Base-by-base conservation (phyloP, 2,888 invertebrate genomes). In the Athetis lepigone region DNA sequence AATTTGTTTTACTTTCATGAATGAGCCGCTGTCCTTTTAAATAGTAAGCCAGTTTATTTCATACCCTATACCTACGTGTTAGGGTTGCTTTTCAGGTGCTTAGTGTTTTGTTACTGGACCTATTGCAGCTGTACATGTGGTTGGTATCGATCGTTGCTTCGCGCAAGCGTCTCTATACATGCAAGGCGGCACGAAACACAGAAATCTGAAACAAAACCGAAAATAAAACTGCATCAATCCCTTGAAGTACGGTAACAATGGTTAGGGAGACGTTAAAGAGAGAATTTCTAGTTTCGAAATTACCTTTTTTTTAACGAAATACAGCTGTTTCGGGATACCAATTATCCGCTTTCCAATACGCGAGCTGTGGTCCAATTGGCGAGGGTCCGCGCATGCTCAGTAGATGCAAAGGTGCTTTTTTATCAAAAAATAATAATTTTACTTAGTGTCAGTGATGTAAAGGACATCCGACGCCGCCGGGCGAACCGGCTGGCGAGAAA, bases 311-410 rank as follows among this genome's bases (percentile, higher is more conserved):
- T 37, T 21, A 63, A 29, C 11, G 61, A 65, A 69, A 63, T 65
- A 81, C 80, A 82, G 80, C 75, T 83, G 83, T 82, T 83, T 70
- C 70, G 74, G 70, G 73, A 72, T 79, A 80, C 70, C 67, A 79
- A 77, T 68, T 71, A 63, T 62, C 36, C 77, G 71, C 79, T 82
- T 81, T 78, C 70, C 83, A 79, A 87, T 89, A 85, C 71, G 77
- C 82, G 88, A 88, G 85, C 86, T 86, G 80, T 88, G 88, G 83
- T 87, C 90, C 88, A 91, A 88, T 92, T 92, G 94, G 93, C 90
- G 81, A 80, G 51, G 72, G 62, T 57, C 55, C 78, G 91, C 94
- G 94, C 94, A 95, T 94, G 94, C 92, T 71, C 91, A 79, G 58
- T 73, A 27, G 49, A 25, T 3, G 40, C 59, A 55, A 51, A 81